A percentile compares a stretch with the other conserved stretches of the same genome.
Evolutionary conservation across 2,797 vertebrate species (phyloP).

Genomic region (Myiotriccus ornatus): DNA sequence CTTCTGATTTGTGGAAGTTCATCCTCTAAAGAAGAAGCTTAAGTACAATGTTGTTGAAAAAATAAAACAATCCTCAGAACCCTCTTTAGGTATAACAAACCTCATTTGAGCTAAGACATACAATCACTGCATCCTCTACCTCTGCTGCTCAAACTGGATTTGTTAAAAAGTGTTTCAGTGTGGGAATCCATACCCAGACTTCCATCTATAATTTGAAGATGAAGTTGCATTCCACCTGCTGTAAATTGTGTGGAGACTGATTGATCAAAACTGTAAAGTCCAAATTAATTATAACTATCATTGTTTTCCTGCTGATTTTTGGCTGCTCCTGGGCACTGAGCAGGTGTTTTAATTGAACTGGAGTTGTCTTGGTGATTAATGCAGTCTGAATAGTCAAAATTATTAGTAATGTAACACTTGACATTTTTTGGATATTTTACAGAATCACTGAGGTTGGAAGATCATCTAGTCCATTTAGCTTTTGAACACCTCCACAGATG

Average conservation of each 20-base stretch:
- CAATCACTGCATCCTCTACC: not conserved
- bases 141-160: not conserved
- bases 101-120: not conserved
- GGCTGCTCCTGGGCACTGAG: not conserved
- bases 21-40: not conserved
- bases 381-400: not conserved
- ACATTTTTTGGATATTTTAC: not conserved
- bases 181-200: not conserved
- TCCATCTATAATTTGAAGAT: not conserved
- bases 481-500: not conserved
- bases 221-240: not conserved
- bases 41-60: not conserved
- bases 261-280: not conserved
- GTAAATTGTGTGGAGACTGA: not conserved
- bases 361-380: not conserved
- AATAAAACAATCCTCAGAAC: not conserved
- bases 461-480: not conserved
- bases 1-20: not conserved
- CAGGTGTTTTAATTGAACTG: not conserved
- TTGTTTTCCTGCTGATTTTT: conserved; percentile 11
- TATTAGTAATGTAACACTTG: not conserved
- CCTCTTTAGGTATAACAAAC: not conserved
- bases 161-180: not conserved
- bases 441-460: not conserved
- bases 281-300: not conserved